Percentiles rank a stretch among this genome's conserved stretches.
Evolutionary conservation across 2,888 invertebrate genomes (phyloP).

Genomic region (Leptura quadrifasciata): DNA sequence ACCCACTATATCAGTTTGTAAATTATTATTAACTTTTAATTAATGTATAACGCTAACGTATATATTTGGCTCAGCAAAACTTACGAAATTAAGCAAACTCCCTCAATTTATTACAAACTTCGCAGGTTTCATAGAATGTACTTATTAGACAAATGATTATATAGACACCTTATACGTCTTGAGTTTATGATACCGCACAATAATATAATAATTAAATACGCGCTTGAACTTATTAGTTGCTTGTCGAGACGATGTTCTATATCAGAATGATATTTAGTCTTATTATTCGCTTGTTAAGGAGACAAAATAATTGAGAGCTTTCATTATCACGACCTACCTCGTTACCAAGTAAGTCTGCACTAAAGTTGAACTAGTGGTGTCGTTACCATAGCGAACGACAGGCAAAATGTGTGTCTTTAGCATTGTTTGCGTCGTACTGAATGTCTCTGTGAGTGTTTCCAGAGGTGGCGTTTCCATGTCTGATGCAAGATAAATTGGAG

Average conservation of each 20-base stretch:
- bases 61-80: no score
- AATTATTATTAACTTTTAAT: no score
- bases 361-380: conserved; percentile 86
- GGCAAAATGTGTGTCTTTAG: conserved; percentile 93
- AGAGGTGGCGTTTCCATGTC: conserved; percentile 90
- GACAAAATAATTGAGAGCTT: conserved; percentile 16
- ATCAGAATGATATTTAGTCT: not conserved
- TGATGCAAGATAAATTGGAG: conserved; percentile 84
- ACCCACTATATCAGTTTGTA: no score
- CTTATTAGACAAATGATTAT: no score
- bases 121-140: no score
- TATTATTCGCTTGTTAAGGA: conserved; percentile 4
- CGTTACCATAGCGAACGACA: conserved; percentile 83
- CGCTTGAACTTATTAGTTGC: not conserved
- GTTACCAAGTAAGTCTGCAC: conserved; percentile 93
- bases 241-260: not conserved
- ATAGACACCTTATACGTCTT: not conserved
- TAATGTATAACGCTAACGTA: no score
- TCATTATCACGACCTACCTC: conserved; percentile 70
- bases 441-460: conserved; percentile 92
- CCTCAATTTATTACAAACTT: no score
- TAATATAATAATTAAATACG: not conserved
- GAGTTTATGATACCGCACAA: not conserved
- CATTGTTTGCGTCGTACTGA: conserved; percentile 92
- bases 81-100: no score